These are phyloP conservation scores for Tridacna crocea DNA, from an alignment of 2,888 invertebrate genomes.

Conservation along the genomic window DNA sequence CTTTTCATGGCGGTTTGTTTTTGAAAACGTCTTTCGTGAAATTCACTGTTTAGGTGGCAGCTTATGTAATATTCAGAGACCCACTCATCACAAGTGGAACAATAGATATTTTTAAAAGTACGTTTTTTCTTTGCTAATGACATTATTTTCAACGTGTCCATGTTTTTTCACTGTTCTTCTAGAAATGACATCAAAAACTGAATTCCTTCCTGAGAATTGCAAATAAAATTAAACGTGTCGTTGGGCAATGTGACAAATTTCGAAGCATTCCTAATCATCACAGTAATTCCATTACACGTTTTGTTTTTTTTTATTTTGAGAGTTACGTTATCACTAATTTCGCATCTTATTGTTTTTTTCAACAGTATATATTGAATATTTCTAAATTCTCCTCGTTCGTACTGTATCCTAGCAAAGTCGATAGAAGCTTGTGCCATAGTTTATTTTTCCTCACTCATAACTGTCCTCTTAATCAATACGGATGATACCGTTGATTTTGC, in stretches of 20 bases:
- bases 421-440: background rate
- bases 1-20: background rate
- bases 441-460: too few relatives aligned
- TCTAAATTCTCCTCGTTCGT: background rate
- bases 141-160: background rate
- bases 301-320: constrained; percentile 17
- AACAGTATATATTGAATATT: background rate
- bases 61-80: constrained; percentile 9
- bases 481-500: too few relatives aligned
- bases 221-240: constrained; percentile 12
- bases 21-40: constrained; percentile 10
- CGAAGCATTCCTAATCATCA: constrained; percentile 19
- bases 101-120: constrained; percentile 2
- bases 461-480: too few relatives aligned
- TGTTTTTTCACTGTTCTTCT: constrained; percentile 11
- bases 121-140: background rate
- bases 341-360: constrained; percentile 8
- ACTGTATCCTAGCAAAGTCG: background rate
- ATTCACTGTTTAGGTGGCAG: constrained; percentile 4
- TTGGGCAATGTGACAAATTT: constrained; percentile 17
- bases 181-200: constrained; percentile 14
- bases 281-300: constrained; percentile 7
- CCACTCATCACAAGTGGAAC: constrained; percentile 10
- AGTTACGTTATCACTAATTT: constrained; percentile 6
- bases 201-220: constrained; percentile 10